Percentiles rank a stretch among this genome's conserved stretches.
These are phyloP conservation scores for Sylvicola fuscatus DNA, from an alignment of 2,888 invertebrate genomes.

Conservation along the genomic window DNA sequence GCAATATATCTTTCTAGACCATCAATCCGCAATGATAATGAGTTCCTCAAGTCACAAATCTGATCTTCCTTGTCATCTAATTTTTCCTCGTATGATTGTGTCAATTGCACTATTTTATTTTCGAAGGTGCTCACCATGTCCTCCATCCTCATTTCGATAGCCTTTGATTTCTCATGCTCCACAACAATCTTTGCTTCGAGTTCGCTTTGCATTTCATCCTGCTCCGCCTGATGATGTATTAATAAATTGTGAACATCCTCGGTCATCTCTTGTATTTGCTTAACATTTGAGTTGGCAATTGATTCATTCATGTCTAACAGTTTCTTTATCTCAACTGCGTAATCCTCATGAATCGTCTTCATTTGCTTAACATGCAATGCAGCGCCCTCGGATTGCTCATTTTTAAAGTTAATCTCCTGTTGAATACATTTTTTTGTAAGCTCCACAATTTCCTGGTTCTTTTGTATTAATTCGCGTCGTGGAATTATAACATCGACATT, in stretches of 20 bases:
- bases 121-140: constrained; percentile 47
- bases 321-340: constrained; percentile 61
- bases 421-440: constrained; percentile 48
- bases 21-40: constrained; percentile 31
- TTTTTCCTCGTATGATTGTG: too few relatives aligned
- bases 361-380: constrained; percentile 59
- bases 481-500: constrained; percentile 71
- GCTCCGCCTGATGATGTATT: constrained; percentile 39
- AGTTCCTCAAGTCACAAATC: constrained; percentile 33
- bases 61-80: constrained; percentile 29
- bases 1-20: background rate
- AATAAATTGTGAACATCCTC: constrained; percentile 52
- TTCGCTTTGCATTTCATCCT: constrained; percentile 47
- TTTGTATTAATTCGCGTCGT: constrained; percentile 55
- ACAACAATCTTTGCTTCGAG: constrained; percentile 69
- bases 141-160: constrained; percentile 43
- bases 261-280: constrained; percentile 58
- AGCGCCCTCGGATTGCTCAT: constrained; percentile 62
- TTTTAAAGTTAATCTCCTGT: constrained; percentile 69
- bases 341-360: constrained; percentile 62
- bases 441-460: constrained; percentile 44
- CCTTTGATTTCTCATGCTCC: constrained; percentile 68
- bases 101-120: constrained; percentile 17
- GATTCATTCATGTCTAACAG: constrained; percentile 37
- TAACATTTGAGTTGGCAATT: constrained; percentile 42